Conservation (phyloP, 2,797 vertebrate genomes). For the Neosilurus hyrtlii region DNA sequence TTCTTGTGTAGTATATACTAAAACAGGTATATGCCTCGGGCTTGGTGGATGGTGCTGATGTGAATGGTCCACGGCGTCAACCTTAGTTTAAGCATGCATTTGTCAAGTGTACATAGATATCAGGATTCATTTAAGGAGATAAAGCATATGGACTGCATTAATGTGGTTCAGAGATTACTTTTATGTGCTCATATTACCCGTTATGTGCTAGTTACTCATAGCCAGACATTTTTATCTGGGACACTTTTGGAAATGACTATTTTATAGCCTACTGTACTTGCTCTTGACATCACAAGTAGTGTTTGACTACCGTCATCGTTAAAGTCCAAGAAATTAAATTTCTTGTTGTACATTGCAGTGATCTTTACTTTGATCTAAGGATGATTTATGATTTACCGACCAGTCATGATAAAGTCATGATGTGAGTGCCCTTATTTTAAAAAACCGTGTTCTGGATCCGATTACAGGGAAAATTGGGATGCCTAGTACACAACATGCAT, state of each 20-base stretch:
- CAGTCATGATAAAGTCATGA: too few species aligned
- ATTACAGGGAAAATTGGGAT: too few species aligned
- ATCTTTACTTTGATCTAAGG: background rate
- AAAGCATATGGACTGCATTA: background rate
- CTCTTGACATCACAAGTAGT: conserved; percentile 23
- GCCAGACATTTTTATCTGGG: conserved; percentile 24
- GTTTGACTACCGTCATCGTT: conserved; percentile 3
- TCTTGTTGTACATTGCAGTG: conserved; percentile 30
- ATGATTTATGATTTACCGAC: too few species aligned
- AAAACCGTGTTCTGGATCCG: too few species aligned
- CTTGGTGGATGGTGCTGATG: too few species aligned
- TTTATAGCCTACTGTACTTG: conserved; percentile 36
- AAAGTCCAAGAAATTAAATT: background rate
- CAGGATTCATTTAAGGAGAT: conserved; percentile 15
- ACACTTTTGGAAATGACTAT: conserved; percentile 30
- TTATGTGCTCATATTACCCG: background rate
- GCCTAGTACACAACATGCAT: too few species aligned
- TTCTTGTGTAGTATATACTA: too few species aligned
- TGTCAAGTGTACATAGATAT: too few species aligned
- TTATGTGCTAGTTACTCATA: conserved; percentile 3
- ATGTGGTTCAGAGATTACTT: background rate
- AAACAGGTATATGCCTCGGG: too few species aligned
- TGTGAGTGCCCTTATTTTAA: too few species aligned
- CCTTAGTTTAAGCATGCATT: too few species aligned
- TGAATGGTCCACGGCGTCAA: too few species aligned